Evolutionary conservation across 2,888 invertebrate species (phyloP), one percentile per base, ranked within the genome.

Genomic region (Amorpha juglandis): DNA sequence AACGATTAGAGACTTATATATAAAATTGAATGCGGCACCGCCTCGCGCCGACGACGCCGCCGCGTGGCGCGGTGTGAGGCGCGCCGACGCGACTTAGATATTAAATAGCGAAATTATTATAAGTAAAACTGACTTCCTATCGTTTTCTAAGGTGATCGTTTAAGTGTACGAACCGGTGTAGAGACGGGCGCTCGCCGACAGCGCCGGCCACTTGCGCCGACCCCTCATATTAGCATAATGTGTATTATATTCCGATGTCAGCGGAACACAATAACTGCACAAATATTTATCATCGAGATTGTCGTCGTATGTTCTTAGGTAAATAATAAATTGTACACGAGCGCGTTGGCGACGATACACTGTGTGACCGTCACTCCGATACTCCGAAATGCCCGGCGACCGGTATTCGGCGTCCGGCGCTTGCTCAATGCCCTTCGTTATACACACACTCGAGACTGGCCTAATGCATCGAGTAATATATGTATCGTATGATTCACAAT

Each of bases 91-190:
- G 71, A 79, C 80, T 82, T 91, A 91, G 89, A 84, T 90, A 82
- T 80, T 90, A 87, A 86, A 90, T 92, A 92, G 90, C 83, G 78
- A 80, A 89, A 88, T 90, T 90, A 91, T 83, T 83, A 74, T 92
- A 91, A 90, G 91, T 88, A 87, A 90, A 89, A 90, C 86, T 90
- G 91, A 92, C 91, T 91, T 91, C 92, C 92, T 91, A 89, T 90
- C 88, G 90, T 88, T 89, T 88, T 87, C 87, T 90, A 90, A 88
- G 90, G 82, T 87, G 86, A 86, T 82, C 58, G 42, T 58, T 58
- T 58, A 58, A 58, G 58, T 58, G 58, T 58, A 58, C 58, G 58
- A 16, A 38, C 58, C 63, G 48, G 63, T 35, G 38, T 33, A 51
- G 19, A 63, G 50, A 51, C 51, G 63, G 51, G 62, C 47, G 45